phyloP scores from a whole-genome alignment of 2,888 invertebrate genomes.

The Prostheceraeus crozeri region DNA sequence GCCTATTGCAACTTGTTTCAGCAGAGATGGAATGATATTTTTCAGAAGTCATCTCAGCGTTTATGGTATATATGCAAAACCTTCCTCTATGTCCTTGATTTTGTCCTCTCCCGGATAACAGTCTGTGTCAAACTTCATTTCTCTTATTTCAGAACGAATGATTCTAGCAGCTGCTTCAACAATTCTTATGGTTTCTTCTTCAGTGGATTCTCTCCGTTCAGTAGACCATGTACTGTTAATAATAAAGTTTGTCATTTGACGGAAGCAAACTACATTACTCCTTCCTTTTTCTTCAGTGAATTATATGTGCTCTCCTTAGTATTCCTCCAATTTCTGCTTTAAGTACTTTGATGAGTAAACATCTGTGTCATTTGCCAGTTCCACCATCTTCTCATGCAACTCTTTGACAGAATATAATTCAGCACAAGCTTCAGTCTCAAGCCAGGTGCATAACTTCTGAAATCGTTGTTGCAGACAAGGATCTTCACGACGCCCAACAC shows the following conservation, averaged over 20 bases:
- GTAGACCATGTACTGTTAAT: slow-evolving; percentile 1
- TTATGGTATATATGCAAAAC: slow-evolving; percentile 2
- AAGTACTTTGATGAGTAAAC: slow-evolving; percentile 14
- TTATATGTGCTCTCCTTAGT: slow-evolving; percentile 25
- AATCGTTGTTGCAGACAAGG: background rate
- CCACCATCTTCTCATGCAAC: slow-evolving; percentile 21
- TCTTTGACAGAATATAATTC: slow-evolving; percentile 16
- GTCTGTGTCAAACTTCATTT: background rate
- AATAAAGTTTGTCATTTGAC: slow-evolving; percentile 23
- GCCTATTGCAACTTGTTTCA: slow-evolving; percentile 4
- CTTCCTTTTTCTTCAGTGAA: slow-evolving; percentile 22
- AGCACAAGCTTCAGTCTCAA: slow-evolving; percentile 26
- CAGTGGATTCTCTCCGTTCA: background rate
- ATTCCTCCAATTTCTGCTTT: slow-evolving; percentile 1
- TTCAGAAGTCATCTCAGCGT: slow-evolving; percentile 10
- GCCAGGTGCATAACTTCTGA: slow-evolving; percentile 3
- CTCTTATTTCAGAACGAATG: slow-evolving; percentile 4
- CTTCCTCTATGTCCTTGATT: background rate
- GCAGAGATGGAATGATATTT: slow-evolving; percentile 18
- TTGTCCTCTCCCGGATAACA: background rate
- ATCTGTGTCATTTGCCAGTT: slow-evolving; percentile 19
- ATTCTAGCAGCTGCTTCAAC: slow-evolving; percentile 3
- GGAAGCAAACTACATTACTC: slow-evolving; percentile 22
- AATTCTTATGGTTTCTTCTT: slow-evolving; percentile 4
- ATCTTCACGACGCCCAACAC: slow-evolving; percentile 20